Percentiles rank a stretch among this genome's conserved stretches.
Conservation (phyloP, 2,888 invertebrate species). For the Nemotelus nigrinus region DNA sequence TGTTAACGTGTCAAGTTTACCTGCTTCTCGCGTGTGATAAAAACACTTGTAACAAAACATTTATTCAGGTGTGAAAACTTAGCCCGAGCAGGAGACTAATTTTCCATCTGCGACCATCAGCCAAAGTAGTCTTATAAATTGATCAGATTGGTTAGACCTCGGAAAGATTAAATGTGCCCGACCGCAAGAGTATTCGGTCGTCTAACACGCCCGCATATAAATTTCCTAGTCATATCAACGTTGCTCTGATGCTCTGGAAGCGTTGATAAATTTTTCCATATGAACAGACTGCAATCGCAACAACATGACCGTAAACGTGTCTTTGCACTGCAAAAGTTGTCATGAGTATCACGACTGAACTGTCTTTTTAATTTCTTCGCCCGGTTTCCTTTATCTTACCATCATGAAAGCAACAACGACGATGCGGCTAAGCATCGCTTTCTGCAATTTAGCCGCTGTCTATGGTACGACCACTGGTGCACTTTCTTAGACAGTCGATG, state of each 20-base stretch:
- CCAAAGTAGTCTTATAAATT: slow-evolving; percentile 14
- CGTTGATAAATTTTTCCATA: slow-evolving; percentile 30
- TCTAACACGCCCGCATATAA: background rate
- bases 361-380: slow-evolving; percentile 35
- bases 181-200: background rate
- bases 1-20: too few relatives aligned
- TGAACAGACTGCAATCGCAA: slow-evolving; percentile 26
- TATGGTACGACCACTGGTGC: slow-evolving; percentile 18
- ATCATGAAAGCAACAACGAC: background rate
- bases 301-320: slow-evolving; percentile 36
- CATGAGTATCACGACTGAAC: slow-evolving; percentile 22
- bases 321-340: slow-evolving; percentile 17
- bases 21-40: too few relatives aligned
- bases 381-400: slow-evolving; percentile 27
- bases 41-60: too few relatives aligned
- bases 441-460: background rate
- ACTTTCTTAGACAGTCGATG: slow-evolving; percentile 20
- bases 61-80: too few relatives aligned
- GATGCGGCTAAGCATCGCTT: background rate
- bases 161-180: slow-evolving; percentile 34
- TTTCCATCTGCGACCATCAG: too few relatives aligned
- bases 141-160: slow-evolving; percentile 21
- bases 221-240: slow-evolving; percentile 26
- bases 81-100: too few relatives aligned
- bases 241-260: slow-evolving; percentile 19